Evolutionary conservation across 1,140 invertebrate species (phyloP).

Genomic region (Eciton burchellii): DNA sequence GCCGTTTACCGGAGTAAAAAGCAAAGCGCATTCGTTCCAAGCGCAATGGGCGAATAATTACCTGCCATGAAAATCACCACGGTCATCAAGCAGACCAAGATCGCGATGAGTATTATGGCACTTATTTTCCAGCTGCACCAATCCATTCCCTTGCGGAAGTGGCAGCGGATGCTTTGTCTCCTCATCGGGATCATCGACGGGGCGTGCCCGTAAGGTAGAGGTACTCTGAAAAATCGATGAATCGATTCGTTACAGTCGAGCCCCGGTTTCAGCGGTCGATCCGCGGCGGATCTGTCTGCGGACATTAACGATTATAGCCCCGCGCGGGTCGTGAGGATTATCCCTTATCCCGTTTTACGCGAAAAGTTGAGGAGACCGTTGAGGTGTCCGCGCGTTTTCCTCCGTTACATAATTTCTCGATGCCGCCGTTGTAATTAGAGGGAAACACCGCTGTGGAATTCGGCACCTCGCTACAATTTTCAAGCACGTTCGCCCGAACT

Average conservation of each 20-base stretch:
- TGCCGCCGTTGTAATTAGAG: slow-evolving; percentile 52
- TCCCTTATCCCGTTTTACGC: slow-evolving; percentile 38
- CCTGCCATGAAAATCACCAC: slow-evolving; percentile 95
- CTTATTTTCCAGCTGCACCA: slow-evolving; percentile 97
- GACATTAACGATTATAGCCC: slow-evolving; percentile 14
- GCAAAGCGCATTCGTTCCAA: background rate
- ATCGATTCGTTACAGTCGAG: slow-evolving; percentile 24
- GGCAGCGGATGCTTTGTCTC: slow-evolving; percentile 88
- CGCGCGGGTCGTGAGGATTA: slow-evolving; percentile 30
- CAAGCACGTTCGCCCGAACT: slow-evolving; percentile 52
- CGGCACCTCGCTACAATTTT: slow-evolving; percentile 59
- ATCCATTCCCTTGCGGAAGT: slow-evolving; percentile 94
- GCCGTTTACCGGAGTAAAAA: slow-evolving; percentile 10
- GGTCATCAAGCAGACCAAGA: slow-evolving; percentile 92
- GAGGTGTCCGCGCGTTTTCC: background rate
- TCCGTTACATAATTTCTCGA: slow-evolving; percentile 44
- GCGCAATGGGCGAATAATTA: slow-evolving; percentile 83
- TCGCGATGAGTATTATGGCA: slow-evolving; percentile 93
- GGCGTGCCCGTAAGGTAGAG: slow-evolving; percentile 83
- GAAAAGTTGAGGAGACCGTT: slow-evolving; percentile 9
- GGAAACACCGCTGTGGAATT: slow-evolving; percentile 50
- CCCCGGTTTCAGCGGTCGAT: background rate
- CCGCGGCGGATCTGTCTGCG: background rate
- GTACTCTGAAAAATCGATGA: slow-evolving; percentile 79
- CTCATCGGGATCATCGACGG: slow-evolving; percentile 85